Evolutionary conservation across 2,797 vertebrate genomes (phyloP).

Genomic region (Pristis pectinata): DNA sequence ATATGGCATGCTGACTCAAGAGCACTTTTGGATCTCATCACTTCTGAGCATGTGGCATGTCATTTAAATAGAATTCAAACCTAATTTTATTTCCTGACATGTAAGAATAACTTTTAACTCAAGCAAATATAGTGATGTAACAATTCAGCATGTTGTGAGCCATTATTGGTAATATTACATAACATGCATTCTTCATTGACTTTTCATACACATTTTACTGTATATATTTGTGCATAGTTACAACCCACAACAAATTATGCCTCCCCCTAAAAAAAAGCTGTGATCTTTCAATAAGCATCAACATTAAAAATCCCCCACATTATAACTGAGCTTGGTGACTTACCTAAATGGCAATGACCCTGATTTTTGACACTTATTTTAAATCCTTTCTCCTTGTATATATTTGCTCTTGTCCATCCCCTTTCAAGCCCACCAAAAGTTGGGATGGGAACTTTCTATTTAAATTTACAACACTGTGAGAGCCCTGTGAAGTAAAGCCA

Average conservation of each 20-base stretch:
- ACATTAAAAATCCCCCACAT: background rate
- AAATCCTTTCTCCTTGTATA: background rate
- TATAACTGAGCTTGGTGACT: background rate
- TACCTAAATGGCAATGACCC: background rate
- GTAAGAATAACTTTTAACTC: background rate
- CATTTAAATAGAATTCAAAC: background rate
- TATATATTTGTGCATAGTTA: constrained; percentile 6
- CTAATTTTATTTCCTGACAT: background rate
- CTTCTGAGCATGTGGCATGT: background rate
- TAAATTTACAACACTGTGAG: background rate
- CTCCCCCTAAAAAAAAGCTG: background rate
- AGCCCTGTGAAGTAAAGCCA: background rate
- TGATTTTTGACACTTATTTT: background rate
- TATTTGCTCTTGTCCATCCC: background rate
- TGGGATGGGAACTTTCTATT: background rate
- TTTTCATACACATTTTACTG: background rate
- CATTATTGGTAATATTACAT: background rate
- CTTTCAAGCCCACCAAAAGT: background rate
- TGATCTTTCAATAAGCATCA: background rate
- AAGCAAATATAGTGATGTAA: background rate
- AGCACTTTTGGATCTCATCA: background rate
- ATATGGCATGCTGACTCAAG: background rate
- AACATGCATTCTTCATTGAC: background rate
- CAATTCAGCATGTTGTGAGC: background rate
- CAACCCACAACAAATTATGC: background rate